A percentile compares a stretch with the other conserved stretches of the same genome.
Conservation (phyloP, 1,140 invertebrate genomes). For the Teleopsis dalmanni region DNA sequence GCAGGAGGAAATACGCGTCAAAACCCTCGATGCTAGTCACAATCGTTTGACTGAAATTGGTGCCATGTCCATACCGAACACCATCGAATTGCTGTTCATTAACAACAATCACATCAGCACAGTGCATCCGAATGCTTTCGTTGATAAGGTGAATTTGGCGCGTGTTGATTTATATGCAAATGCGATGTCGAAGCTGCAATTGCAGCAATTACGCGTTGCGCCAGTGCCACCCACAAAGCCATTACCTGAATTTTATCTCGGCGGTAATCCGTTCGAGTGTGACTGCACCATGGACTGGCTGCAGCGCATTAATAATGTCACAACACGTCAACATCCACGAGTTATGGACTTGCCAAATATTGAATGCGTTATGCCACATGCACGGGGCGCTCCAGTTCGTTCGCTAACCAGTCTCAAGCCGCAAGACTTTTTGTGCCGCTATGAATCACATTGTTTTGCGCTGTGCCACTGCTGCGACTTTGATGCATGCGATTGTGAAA, state of each 20-base stretch:
- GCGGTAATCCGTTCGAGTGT: constrained; percentile 83
- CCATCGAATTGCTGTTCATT: constrained; percentile 78
- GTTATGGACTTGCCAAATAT: constrained; percentile 82
- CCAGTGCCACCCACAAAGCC: constrained; percentile 58
- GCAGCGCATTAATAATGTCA: constrained; percentile 77
- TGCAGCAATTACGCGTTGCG: constrained; percentile 69
- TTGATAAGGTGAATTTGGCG: constrained; percentile 73
- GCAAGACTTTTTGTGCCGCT: constrained; percentile 81
- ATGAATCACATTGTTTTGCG: constrained; percentile 87
- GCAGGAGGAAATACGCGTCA: constrained; percentile 68
- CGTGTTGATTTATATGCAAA: constrained; percentile 85
- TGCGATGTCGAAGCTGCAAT: constrained; percentile 69
- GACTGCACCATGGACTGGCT: constrained; percentile 91
- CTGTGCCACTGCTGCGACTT: constrained; percentile 91
- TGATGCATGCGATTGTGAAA: constrained; percentile 90
- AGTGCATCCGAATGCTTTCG: constrained; percentile 76
- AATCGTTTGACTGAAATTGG: constrained; percentile 75
- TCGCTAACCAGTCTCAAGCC: constrained; percentile 59
- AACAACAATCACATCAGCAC: constrained; percentile 80
- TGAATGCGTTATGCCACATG: constrained; percentile 74
- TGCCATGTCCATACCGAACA: constrained; percentile 77
- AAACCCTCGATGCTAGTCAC: constrained; percentile 78
- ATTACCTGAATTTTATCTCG: constrained; percentile 78
- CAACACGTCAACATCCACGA: constrained; percentile 69
- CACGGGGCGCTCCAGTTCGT: constrained; percentile 59